Percentiles rank a stretch among this genome's conserved stretches.
Conservation (phyloP, 2,888 invertebrate genomes). For the Idaea straminata region DNA sequence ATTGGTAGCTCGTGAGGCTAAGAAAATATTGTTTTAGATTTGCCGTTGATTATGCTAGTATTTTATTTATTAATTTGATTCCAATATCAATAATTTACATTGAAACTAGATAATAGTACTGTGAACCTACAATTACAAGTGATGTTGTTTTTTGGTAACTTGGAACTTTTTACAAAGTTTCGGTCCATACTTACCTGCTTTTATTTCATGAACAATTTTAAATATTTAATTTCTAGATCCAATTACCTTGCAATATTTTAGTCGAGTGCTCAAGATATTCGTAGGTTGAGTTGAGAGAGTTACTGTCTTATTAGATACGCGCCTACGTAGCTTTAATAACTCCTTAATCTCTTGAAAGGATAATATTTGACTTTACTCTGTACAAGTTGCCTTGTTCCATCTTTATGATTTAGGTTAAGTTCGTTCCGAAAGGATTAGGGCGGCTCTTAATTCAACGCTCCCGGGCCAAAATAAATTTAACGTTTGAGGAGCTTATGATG, state of each 20-base stretch:
- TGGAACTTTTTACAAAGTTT: neutral
- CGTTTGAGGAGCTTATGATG: slow-evolving; percentile 72
- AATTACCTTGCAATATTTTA: neutral
- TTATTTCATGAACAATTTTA: neutral
- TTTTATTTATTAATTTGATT: too few species aligned
- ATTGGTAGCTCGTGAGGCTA: neutral
- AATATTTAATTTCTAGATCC: neutral
- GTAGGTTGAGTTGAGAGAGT: slow-evolving; percentile 10
- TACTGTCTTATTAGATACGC: slow-evolving; percentile 27
- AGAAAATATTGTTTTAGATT: neutral
- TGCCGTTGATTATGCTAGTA: neutral
- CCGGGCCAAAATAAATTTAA: slow-evolving; percentile 77
- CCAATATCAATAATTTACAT: neutral
- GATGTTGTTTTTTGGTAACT: neutral
- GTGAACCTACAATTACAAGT: neutral
- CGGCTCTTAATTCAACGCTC: slow-evolving; percentile 74
- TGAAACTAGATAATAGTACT: neutral
- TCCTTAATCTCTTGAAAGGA: slow-evolving; percentile 69
- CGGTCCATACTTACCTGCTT: too few species aligned
- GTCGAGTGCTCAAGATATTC: slow-evolving; percentile 17
- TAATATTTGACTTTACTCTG: slow-evolving; percentile 76
- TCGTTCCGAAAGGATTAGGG: slow-evolving; percentile 76
- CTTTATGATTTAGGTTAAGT: slow-evolving; percentile 78
- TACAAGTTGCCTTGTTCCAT: slow-evolving; percentile 75
- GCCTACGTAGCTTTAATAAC: slow-evolving; percentile 66